phyloP scores from a whole-genome alignment of 2,113 vertebrate species.

The Gambusia affinis region DNA sequence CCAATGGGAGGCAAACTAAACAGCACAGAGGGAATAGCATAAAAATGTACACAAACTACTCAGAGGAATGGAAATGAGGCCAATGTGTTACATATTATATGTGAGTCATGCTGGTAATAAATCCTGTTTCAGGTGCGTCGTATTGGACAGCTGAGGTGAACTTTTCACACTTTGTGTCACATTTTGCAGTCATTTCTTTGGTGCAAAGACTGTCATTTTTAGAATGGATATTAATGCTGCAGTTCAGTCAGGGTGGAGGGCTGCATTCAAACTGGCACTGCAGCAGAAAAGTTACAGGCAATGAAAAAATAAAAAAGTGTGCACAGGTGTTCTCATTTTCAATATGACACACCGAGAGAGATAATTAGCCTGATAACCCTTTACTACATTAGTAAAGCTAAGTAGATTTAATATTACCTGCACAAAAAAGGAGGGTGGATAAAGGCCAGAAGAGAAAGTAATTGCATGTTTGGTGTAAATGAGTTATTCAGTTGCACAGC shows the following conservation, averaged over 20 bases:
- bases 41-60: slow-evolving; percentile 43
- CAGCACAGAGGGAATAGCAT: slow-evolving; percentile 52
- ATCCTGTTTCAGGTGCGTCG: slow-evolving; percentile 1
- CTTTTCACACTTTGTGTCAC: slow-evolving; percentile 28
- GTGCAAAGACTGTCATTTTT: slow-evolving; percentile 25
- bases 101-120: slow-evolving; percentile 23
- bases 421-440: slow-evolving; percentile 29
- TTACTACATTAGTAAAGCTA: slow-evolving; percentile 5
- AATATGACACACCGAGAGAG: slow-evolving; percentile 9
- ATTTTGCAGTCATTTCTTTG: slow-evolving; percentile 20
- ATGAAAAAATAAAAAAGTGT: slow-evolving; percentile 3
- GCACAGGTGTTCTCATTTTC: not conserved
- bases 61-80: slow-evolving; percentile 29
- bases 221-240: slow-evolving; percentile 31
- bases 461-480: slow-evolving; percentile 41
- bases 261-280: slow-evolving; percentile 14
- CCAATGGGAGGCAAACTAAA: slow-evolving; percentile 70
- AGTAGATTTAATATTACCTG: slow-evolving; percentile 20
- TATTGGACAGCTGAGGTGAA: slow-evolving; percentile 2
- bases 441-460: slow-evolving; percentile 26
- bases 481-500: slow-evolving; percentile 24
- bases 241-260: slow-evolving; percentile 25
- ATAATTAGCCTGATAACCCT: not conserved
- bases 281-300: slow-evolving; percentile 3
- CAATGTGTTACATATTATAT: slow-evolving; percentile 19